Evolutionary conservation across 2,797 vertebrate species (phyloP), one percentile per base, ranked within the genome.

Genomic region (Oophaga sylvatica): DNA sequence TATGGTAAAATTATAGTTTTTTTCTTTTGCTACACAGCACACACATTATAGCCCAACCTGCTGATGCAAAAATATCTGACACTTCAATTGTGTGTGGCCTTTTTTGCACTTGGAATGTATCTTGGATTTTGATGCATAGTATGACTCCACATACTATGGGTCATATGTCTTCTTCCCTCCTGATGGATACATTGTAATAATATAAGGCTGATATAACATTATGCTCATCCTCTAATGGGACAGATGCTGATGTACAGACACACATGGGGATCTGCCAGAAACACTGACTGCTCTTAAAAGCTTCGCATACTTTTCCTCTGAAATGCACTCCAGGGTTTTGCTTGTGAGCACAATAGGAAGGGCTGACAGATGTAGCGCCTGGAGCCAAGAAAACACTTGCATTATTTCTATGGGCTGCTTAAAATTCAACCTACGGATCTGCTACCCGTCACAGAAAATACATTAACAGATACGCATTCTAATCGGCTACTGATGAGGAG

Each of bases 291-390:
- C 87, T 31, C 20, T 85, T 85, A 67, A 80, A 89, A 88, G 86
- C 20, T 91, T 89, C 79, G 81, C 91, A 90, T 84, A 89, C 71
- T 81, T 91, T 92, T 88, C 92, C 90, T 89, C 88, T 92, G 90
- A 90, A 90, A 90, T 53, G 76, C 65, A 76, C 83, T 53, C 0
- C 31, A 90, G 90, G 79, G 89, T 85, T 90, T 91, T 87, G 60
- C 57, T 81, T 90, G 88, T 89, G 88, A 87, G 91, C 92, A 91
- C 65, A 77, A 85, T 90, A 87, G 89, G 75, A 81, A 80, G 89
- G 85, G 82, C 68, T 56, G 65, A 77, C 73, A 85, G 65, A 91
- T 83, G 87, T 29, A 87, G 20, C 60, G 86, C 83, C 80, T 76
- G 29, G 81, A 89, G 60, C 87, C 85, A 88, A 62, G 62, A 83